phyloP scores from a whole-genome alignment of 2,888 invertebrate species.

The Parthenolecanium corni region DNA sequence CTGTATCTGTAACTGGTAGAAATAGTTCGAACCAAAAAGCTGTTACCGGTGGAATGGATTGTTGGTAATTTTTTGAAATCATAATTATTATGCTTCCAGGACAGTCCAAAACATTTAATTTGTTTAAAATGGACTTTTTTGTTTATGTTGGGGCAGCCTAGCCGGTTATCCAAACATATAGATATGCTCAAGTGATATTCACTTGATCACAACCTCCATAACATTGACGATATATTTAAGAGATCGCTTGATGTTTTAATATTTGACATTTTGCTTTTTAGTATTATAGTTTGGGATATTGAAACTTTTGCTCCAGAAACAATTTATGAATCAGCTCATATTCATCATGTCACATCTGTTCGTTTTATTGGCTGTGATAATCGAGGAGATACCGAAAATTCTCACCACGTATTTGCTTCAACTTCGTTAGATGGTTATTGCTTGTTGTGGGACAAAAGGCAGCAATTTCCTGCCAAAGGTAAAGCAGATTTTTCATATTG shows the following conservation, averaged over 20 bases:
- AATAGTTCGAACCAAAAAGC: neutral
- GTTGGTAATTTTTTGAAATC: neutral
- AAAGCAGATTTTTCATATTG: neutral
- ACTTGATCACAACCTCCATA: too few species aligned
- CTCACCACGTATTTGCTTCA: neutral
- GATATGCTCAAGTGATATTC: too few species aligned
- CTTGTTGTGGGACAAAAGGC: conserved; percentile 19
- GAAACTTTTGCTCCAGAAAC: conserved; percentile 12
- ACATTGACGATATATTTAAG: too few species aligned
- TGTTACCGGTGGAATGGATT: conserved; percentile 15
- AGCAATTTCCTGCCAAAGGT: conserved; percentile 16
- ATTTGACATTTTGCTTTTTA: conserved; percentile 4
- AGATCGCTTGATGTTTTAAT: too few species aligned
- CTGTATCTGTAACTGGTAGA: conserved; percentile 2
- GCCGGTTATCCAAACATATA: too few species aligned
- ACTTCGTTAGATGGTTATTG: conserved; percentile 11
- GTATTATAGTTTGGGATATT: conserved; percentile 15
- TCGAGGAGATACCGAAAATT: neutral
- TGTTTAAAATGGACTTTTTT: too few species aligned
- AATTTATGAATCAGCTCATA: neutral
- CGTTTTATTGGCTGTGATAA: neutral
- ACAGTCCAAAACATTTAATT: too few species aligned
- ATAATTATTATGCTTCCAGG: neutral
- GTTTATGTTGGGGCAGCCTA: too few species aligned
- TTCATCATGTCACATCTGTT: neutral